Evolutionary conservation across 1,140 invertebrate genomes (phyloP).

Genomic region (Neodiprion pinetum): DNA sequence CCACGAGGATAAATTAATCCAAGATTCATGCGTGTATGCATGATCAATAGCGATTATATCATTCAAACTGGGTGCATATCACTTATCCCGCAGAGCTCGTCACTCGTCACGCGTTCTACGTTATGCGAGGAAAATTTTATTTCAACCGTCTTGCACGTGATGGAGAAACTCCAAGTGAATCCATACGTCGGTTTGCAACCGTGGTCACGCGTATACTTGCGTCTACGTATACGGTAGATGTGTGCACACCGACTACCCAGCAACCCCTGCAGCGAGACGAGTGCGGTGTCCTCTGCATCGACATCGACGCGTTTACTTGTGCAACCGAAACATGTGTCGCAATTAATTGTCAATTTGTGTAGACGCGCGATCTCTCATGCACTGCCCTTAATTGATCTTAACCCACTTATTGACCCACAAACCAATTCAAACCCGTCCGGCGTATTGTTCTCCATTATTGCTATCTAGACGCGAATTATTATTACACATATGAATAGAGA

Average conservation of each 20-base stretch:
- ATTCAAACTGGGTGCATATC: too few species aligned
- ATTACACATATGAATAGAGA: too few species aligned
- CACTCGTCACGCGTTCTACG: too few species aligned
- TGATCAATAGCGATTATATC: too few species aligned
- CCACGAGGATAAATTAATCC: too few species aligned
- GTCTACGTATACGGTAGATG: background rate
- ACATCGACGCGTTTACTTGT: background rate
- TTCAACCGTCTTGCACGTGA: background rate
- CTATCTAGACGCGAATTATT: too few species aligned
- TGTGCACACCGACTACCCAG: too few species aligned
- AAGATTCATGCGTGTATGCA: too few species aligned
- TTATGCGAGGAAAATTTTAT: background rate
- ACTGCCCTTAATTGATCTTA: conserved; percentile 3
- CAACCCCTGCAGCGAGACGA: background rate
- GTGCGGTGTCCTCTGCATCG: conserved; percentile 1
- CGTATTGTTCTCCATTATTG: too few species aligned
- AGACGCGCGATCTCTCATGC: background rate
- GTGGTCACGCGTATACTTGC: background rate
- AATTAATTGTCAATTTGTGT: conserved; percentile 2
- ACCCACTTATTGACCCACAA: conserved; percentile 7
- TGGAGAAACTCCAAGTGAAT: conserved; percentile 5
- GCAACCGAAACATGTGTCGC: background rate
- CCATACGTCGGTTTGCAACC: background rate
- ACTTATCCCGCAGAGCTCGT: too few species aligned
- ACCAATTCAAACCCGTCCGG: background rate